phyloP scores from a whole-genome alignment of 1,140 invertebrate genomes.

The Stegodyphus mimosarum region DNA sequence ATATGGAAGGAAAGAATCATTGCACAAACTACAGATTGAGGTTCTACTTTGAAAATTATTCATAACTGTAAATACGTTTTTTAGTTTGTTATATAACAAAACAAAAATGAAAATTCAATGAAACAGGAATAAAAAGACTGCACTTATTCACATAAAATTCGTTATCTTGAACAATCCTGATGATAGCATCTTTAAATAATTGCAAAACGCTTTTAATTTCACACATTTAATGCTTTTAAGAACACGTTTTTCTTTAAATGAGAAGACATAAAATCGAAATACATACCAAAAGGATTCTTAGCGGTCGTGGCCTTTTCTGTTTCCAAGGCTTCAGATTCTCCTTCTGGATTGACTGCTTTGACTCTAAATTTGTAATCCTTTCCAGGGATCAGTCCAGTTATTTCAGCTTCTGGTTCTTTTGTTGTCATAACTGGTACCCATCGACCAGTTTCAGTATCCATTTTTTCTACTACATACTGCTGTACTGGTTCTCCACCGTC shows the following conservation, averaged over 20 bases:
- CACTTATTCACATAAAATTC: background rate
- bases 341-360: conserved; percentile 95
- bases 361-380: conserved; percentile 98
- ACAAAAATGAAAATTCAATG: background rate
- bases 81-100: too few relatives aligned
- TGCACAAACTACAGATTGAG: too few relatives aligned
- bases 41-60: too few relatives aligned
- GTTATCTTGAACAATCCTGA: background rate
- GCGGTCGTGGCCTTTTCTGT: conserved; percentile 85
- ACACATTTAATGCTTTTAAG: too few relatives aligned
- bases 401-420: conserved; percentile 75
- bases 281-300: conserved; percentile 84
- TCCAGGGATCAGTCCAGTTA: conserved; percentile 89
- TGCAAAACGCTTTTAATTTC: too few relatives aligned
- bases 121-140: background rate
- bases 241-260: too few relatives aligned
- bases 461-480: conserved; percentile 92
- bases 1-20: too few relatives aligned
- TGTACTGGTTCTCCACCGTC: conserved; percentile 94
- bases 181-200: too few relatives aligned
- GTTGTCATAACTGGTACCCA: conserved; percentile 93
- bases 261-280: background rate
- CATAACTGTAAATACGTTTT: too few relatives aligned
- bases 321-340: conserved; percentile 89
- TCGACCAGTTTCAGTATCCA: conserved; percentile 91